These are phyloP conservation scores for Holothuria leucospilota DNA, from an alignment of 53 echinoderm and acorn worm genomes.

Conservation along the genomic window DNA sequence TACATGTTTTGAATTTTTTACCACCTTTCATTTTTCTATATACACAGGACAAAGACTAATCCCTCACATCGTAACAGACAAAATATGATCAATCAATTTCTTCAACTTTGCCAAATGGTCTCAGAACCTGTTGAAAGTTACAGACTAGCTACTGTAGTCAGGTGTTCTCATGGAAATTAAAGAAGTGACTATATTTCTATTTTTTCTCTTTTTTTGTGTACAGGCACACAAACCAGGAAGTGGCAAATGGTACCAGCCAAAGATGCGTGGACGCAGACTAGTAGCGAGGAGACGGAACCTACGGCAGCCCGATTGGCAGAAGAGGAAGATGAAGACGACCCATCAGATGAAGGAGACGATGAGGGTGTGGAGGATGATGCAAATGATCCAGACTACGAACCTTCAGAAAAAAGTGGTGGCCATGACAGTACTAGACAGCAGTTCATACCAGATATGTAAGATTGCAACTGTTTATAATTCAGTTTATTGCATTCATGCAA, in stretches of 20 bases:
- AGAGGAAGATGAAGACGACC: neutral
- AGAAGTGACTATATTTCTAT: too few relatives aligned
- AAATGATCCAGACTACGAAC: neutral
- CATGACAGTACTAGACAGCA: neutral
- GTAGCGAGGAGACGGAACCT: neutral
- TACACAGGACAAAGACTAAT: too few relatives aligned
- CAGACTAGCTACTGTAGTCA: too few relatives aligned
- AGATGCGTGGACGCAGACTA: neutral
- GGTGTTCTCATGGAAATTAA: too few relatives aligned
- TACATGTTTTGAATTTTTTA: too few relatives aligned
- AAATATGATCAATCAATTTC: too few relatives aligned
- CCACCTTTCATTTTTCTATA: too few relatives aligned
- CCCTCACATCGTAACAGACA: too few relatives aligned
- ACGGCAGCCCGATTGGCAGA: too few relatives aligned
- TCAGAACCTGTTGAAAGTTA: too few relatives aligned
- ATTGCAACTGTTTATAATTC: neutral
- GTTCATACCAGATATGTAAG: constrained; percentile 14
- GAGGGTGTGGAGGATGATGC: neutral
- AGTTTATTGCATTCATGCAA: too few relatives aligned
- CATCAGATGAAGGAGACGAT: neutral
- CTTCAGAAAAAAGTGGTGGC: neutral
- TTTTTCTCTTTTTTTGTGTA: neutral
- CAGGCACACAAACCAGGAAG: constrained; percentile 20
- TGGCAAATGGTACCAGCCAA: neutral
- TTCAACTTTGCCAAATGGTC: too few relatives aligned